A percentile compares a stretch with the other conserved stretches of the same genome.
Evolutionary conservation across 2,113 vertebrate species (phyloP).

Genomic region (crab-eating macaque (Macaca fascicularis)): T2T-MFA8v1.1 NC_088380.1:117102501-117103000

Average conservation of each 20-base stretch:
- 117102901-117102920: neutral
- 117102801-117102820: neutral
- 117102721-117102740: neutral
- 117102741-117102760: neutral
- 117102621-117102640: conserved; percentile 45
- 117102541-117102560: conserved; percentile 71
- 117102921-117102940: neutral
- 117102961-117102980: neutral
- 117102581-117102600: conserved; percentile 66
- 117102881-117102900: neutral
- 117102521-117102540: conserved; percentile 63
- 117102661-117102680: neutral
- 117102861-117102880: neutral
- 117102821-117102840: neutral
- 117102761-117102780: neutral
- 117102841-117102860: neutral
- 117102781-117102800: neutral
- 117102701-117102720: conserved; percentile 9
- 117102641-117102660: conserved; percentile 56
- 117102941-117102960: neutral
- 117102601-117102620: neutral
- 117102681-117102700: conserved; percentile 12
- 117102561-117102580: conserved; percentile 79
- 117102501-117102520: conserved; percentile 64
- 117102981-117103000: neutral